Conservation (phyloP, 92 coral and sea anemone species). For the Actinostola sp. region DNA sequence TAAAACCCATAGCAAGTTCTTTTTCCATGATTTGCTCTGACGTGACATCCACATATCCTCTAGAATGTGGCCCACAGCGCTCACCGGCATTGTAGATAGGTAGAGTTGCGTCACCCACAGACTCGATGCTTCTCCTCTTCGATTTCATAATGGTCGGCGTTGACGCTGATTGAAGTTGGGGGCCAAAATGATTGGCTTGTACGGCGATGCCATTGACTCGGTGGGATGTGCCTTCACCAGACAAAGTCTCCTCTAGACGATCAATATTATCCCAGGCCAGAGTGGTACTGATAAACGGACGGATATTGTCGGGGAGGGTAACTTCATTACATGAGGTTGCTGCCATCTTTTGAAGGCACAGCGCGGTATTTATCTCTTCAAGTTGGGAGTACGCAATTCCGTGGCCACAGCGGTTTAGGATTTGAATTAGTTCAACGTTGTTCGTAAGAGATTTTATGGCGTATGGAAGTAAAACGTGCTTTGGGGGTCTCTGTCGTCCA, state of each 20-base stretch:
- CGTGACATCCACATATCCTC: constrained; percentile 40
- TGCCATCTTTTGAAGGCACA: constrained; percentile 53
- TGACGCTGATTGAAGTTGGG: constrained; percentile 1
- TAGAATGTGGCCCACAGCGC: constrained; percentile 46
- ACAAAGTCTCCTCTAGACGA: constrained; percentile 51
- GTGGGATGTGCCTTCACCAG: constrained; percentile 53
- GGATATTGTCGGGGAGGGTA: constrained; percentile 52
- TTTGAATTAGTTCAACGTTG: constrained; percentile 46
- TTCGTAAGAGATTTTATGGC: constrained; percentile 61
- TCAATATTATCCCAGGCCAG: constrained; percentile 65
- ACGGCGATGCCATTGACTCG: constrained; percentile 53
- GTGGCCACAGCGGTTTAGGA: constrained; percentile 63
- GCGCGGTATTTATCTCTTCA: constrained; percentile 62
- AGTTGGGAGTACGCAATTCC: constrained; percentile 59
- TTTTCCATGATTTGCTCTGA: constrained; percentile 8
- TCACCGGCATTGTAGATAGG: constrained; percentile 53
- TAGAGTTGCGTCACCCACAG: constrained; percentile 4
- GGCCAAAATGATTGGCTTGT: constrained; percentile 48
- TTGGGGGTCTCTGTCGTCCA: constrained; percentile 65
- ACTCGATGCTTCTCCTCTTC: constrained; percentile 53
- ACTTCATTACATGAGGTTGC: constrained; percentile 15
- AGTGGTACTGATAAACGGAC: constrained; percentile 37
- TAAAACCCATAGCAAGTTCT: constrained; percentile 39
- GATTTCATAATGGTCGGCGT: constrained; percentile 21
- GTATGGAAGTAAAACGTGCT: constrained; percentile 63